These are phyloP conservation scores for Troides aeacus DNA, from an alignment of 2,888 invertebrate genomes.

Conservation along the genomic window DNA sequence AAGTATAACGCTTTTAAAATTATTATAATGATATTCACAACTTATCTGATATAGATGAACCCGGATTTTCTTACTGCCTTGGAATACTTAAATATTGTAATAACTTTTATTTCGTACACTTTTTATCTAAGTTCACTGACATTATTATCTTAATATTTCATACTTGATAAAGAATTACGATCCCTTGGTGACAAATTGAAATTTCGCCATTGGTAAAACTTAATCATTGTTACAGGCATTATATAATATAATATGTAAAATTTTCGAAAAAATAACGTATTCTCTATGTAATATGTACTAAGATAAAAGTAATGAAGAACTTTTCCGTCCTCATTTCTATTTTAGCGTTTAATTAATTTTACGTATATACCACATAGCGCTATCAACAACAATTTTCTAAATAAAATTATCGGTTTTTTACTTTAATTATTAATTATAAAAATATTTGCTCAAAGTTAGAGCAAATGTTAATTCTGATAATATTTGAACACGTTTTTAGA, in stretches of 20 bases:
- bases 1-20: no score
- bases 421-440: background rate
- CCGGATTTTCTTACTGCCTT: background rate
- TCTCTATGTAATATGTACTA: no score
- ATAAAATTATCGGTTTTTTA: background rate
- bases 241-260: no score
- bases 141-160: slow-evolving; percentile 22
- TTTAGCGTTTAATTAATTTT: no score
- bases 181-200: background rate
- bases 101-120: background rate
- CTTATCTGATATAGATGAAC: background rate
- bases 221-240: background rate
- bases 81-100: background rate
- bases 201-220: background rate
- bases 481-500: background rate
- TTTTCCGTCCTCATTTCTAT: no score
- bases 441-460: background rate
- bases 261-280: background rate
- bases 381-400: no score
- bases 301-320: no score
- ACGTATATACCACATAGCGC: no score
- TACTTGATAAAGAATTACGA: slow-evolving; percentile 4
- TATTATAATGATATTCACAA: background rate
- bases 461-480: background rate
- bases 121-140: slow-evolving; percentile 25